These are phyloP conservation scores for Anoplius nigerrimus DNA, from an alignment of 2,888 invertebrate species.

Conservation along the genomic window DNA sequence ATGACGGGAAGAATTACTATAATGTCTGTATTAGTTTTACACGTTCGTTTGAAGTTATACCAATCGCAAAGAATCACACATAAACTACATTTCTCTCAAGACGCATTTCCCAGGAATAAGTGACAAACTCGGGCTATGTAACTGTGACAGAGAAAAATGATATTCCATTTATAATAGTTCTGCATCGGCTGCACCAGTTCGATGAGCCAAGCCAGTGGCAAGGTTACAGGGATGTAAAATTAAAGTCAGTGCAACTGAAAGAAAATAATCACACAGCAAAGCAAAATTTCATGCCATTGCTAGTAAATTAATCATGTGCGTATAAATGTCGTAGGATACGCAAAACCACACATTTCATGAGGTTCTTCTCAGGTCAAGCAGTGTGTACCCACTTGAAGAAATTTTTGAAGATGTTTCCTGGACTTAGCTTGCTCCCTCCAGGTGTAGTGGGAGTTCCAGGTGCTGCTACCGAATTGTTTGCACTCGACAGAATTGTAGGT, in stretches of 20 bases:
- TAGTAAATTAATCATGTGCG: conserved; percentile 55
- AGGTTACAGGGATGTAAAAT: conserved; percentile 33
- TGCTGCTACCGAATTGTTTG: conserved; percentile 74
- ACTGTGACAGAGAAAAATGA: not conserved
- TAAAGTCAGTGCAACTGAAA: conserved; percentile 47
- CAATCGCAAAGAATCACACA: not conserved
- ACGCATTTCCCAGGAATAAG: not conserved
- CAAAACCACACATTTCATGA: conserved; percentile 59
- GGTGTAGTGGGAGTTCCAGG: conserved; percentile 80
- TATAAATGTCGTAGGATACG: conserved; percentile 48
- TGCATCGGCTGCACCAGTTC: too few relatives aligned
- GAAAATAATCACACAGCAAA: conserved; percentile 58
- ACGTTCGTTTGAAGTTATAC: not conserved
- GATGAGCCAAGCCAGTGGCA: conserved; percentile 27
- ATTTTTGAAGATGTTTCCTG: conserved; percentile 95
- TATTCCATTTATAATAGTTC: not conserved
- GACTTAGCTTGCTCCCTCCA: conserved; percentile 84
- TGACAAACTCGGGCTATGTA: not conserved
- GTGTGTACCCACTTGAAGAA: conserved; percentile 92
- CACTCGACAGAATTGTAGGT: conserved; percentile 65
- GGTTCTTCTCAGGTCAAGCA: conserved; percentile 60
- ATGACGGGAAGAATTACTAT: not conserved
- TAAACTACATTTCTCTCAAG: not conserved
- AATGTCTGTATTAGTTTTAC: not conserved
- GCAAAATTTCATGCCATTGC: conserved; percentile 61